Evolutionary conservation across 1,140 invertebrate genomes (phyloP).

Genomic region (Steinernema khuongi): DNA sequence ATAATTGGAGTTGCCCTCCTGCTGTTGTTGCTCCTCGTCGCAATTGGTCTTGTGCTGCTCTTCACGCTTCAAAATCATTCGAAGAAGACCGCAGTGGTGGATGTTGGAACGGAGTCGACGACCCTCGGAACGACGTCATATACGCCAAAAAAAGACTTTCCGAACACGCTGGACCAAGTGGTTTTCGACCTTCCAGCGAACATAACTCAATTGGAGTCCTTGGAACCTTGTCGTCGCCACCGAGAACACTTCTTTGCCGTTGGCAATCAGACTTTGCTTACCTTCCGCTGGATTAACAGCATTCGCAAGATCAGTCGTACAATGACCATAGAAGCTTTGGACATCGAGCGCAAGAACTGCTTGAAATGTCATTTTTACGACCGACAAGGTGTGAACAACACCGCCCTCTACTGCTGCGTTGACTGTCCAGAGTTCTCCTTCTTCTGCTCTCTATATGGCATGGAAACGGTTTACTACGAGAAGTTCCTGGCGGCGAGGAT

Average conservation of each 20-base stretch:
- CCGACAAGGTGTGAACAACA: not conserved
- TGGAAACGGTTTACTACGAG: not conserved
- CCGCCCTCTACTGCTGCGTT: not conserved
- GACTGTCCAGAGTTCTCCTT: not conserved
- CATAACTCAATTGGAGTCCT: not conserved
- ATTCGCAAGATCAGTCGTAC: no score
- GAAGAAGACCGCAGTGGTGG: no score
- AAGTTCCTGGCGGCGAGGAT: not conserved
- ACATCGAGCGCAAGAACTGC: conserved; percentile 9
- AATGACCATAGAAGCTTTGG: not conserved
- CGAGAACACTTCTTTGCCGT: not conserved
- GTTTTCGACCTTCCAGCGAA: not conserved
- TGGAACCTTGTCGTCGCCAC: not conserved
- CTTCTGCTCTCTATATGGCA: not conserved
- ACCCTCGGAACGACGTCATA: no score
- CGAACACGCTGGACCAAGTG: no score
- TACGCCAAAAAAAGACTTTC: no score
- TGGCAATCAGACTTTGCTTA: not conserved
- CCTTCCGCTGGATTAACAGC: not conserved
- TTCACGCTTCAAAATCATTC: not conserved
- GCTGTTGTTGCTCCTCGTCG: not conserved
- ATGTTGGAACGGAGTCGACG: no score
- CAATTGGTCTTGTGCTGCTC: not conserved
- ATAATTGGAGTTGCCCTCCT: not conserved
- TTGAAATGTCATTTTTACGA: not conserved